Percentiles rank a stretch among this genome's conserved stretches.
Conservation (phyloP, 2,888 invertebrate genomes). For the Cataglyphis cursor region DNA sequence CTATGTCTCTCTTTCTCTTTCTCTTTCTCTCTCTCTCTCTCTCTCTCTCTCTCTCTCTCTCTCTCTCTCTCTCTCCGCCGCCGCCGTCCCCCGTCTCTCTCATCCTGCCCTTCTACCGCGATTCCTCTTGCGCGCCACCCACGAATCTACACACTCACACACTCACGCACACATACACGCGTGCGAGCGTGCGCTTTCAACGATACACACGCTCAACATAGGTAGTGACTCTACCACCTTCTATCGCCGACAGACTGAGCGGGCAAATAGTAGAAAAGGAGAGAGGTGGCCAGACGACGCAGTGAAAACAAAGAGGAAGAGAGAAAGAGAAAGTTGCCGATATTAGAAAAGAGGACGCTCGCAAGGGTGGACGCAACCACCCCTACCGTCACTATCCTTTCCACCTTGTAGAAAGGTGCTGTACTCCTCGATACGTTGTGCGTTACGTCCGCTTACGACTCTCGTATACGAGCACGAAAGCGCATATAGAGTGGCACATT, state of each 20-base stretch:
- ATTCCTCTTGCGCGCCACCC: conserved; percentile 44
- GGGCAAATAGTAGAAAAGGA: conserved; percentile 69
- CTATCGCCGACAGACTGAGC: conserved; percentile 70
- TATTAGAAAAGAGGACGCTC: conserved; percentile 24
- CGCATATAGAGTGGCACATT: conserved; percentile 17
- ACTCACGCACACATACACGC: conserved; percentile 1
- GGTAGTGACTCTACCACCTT: conserved; percentile 71
- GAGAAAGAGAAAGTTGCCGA: conserved; percentile 2
- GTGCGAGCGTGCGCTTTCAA: conserved; percentile 38
- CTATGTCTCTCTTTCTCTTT: background rate
- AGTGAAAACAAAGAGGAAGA: background rate
- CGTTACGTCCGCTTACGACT: conserved; percentile 56
- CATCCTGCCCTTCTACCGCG: conserved; percentile 38
- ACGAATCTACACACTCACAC: conserved; percentile 30
- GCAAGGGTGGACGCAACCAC: conserved; percentile 56
- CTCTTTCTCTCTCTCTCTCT: conserved; percentile 3
- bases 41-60: background rate
- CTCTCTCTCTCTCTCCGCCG: background rate
- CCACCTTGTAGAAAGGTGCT: conserved; percentile 60
- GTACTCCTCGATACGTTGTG: conserved; percentile 32
- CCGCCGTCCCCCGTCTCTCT: background rate
- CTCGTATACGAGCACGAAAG: conserved; percentile 29
- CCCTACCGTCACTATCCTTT: conserved; percentile 45
- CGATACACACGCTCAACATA: conserved; percentile 51
- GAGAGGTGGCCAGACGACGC: conserved; percentile 26